phyloP scores from a whole-genome alignment of 2,888 invertebrate genomes.

The Chironomus tentans region DNA sequence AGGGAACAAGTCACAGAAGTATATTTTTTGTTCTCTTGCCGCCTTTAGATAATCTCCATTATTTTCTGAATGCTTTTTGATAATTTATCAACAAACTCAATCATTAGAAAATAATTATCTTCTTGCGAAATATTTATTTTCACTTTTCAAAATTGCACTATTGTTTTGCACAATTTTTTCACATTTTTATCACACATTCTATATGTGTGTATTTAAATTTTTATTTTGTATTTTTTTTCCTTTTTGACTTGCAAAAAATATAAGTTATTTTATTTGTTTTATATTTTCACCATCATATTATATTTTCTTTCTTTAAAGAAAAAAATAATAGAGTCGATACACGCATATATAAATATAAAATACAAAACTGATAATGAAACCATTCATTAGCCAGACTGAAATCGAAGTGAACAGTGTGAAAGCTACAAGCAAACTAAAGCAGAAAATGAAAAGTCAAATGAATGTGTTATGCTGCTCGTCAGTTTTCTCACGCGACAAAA shows the following conservation, averaged over 20 bases:
- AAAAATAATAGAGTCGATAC: not conserved
- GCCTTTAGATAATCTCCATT: too few species aligned
- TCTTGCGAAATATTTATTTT: not conserved
- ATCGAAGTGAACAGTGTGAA: slow-evolving; percentile 25
- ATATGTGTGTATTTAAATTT: not conserved
- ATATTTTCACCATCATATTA: not conserved
- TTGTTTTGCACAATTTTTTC: not conserved
- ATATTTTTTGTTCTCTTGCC: too few species aligned
- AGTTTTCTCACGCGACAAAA: slow-evolving; percentile 6
- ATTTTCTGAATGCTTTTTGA: too few species aligned
- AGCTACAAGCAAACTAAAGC: slow-evolving; percentile 22
- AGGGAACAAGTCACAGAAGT: too few species aligned
- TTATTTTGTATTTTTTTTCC: not conserved
- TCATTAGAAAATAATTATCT: not conserved
- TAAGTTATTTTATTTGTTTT: not conserved
- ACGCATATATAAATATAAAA: slow-evolving; percentile 11
- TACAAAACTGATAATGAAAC: slow-evolving; percentile 24
- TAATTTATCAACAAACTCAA: not conserved
- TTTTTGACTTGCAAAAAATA: not conserved
- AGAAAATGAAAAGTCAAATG: slow-evolving; percentile 25
- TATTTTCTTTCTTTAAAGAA: not conserved
- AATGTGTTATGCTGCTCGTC: slow-evolving; percentile 19
- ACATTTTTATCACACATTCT: not conserved
- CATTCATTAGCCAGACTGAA: not conserved
- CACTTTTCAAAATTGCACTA: not conserved